Percentiles rank a stretch among this genome's conserved stretches.
Evolutionary conservation across 2,888 invertebrate species (phyloP).

Genomic region (Clistopyga incitator): DNA sequence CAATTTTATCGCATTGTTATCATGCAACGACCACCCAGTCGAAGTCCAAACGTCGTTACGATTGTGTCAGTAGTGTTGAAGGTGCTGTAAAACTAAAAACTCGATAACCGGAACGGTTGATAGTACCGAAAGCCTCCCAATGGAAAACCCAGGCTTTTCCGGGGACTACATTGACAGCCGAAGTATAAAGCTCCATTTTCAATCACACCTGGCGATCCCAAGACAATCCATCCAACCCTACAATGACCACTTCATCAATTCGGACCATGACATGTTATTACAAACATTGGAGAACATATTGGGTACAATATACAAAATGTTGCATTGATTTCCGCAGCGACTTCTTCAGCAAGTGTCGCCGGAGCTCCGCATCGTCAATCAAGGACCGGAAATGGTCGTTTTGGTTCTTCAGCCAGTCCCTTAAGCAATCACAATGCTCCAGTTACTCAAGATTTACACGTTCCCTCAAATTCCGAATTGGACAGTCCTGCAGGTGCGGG

Average conservation of each 20-base stretch:
- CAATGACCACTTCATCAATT: background rate
- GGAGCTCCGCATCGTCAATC: background rate
- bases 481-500: background rate
- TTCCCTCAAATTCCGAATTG: background rate
- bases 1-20: background rate
- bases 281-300: too few relatives aligned
- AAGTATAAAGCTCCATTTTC: background rate
- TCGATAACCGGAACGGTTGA: background rate
- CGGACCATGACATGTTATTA: background rate
- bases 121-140: background rate
- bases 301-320: background rate
- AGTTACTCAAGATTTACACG: background rate
- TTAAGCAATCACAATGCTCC: background rate
- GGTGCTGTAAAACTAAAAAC: background rate
- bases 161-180: background rate
- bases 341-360: background rate
- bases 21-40: background rate
- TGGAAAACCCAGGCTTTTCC: background rate
- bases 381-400: background rate
- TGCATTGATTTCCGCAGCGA: background rate
- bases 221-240: too few relatives aligned
- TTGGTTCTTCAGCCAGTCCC: background rate
- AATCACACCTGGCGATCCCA: background rate
- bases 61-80: background rate
- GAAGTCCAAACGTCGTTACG: background rate